Conservation (phyloP, 92 coral and sea anemone genomes). For the Desmophyllum pertusum region DNA sequence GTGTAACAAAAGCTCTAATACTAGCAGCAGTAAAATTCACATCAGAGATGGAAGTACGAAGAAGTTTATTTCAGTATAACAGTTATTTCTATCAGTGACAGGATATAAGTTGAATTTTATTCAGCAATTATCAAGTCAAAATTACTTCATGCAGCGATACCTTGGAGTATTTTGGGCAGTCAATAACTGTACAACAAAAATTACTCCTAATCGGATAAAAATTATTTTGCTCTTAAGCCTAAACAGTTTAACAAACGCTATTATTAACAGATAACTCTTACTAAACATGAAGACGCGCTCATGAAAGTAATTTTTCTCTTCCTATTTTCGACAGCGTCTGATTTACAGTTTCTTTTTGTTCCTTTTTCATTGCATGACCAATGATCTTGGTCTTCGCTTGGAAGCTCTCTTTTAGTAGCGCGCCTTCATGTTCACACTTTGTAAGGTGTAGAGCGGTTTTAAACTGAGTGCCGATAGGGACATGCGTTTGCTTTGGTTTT, state of each 20-base stretch:
- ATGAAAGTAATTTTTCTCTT: neutral
- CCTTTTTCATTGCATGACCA: neutral
- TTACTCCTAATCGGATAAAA: neutral
- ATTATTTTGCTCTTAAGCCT: neutral
- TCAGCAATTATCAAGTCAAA: neutral
- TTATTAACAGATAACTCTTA: neutral
- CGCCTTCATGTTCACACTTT: neutral
- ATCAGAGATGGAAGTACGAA: neutral
- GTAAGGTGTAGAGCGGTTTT: neutral
- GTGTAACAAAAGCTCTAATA: neutral
- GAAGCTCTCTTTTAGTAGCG: neutral
- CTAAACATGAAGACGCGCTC: neutral
- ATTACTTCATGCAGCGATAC: neutral
- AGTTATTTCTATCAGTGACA: neutral
- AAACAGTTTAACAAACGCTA: neutral
- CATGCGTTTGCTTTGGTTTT: too few relatives aligned
- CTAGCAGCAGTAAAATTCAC: neutral
- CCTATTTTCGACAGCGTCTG: neutral
- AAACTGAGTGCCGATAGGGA: too few relatives aligned
- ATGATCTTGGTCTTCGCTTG: neutral
- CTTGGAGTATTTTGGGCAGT: neutral
- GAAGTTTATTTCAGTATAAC: neutral
- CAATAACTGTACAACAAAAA: neutral
- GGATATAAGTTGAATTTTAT: neutral
- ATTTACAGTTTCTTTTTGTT: neutral